Conservation (phyloP, 2,113 vertebrate genomes). For the Penelope pileata region DNA sequence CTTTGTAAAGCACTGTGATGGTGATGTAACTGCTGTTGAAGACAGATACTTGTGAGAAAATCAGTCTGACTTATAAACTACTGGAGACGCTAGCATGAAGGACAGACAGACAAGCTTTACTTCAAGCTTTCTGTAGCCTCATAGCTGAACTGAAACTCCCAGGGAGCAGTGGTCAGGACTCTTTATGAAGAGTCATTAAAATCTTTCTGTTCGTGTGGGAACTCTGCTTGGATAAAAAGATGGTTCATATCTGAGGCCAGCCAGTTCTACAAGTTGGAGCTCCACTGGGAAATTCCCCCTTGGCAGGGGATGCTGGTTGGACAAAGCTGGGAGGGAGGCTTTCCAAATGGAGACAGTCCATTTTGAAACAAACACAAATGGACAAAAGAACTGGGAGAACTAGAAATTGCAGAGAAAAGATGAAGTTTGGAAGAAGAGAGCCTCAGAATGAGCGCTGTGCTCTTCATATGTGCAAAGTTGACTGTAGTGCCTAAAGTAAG, state of each 20-base stretch:
- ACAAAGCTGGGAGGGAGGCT: neutral
- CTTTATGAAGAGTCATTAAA: neutral
- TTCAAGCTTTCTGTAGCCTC: no score
- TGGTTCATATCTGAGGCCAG: neutral
- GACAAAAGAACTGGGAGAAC: neutral
- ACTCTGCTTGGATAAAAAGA: neutral
- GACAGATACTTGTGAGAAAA: neutral
- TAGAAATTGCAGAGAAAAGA: neutral
- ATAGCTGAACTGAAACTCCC: neutral
- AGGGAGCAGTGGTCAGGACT: neutral
- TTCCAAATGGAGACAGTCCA: neutral
- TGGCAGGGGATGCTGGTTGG: slow-evolving; percentile 3
- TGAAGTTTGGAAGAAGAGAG: neutral
- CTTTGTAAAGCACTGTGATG: neutral
- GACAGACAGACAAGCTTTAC: no score
- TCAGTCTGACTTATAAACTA: neutral
- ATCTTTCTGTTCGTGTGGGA: neutral
- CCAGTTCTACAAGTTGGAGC: neutral
- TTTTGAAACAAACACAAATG: neutral
- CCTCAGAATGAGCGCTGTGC: neutral
- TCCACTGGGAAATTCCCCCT: slow-evolving; percentile 27
- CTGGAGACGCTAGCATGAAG: neutral
- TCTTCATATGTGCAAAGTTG: neutral
- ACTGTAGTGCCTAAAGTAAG: neutral
- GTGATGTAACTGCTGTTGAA: neutral